Base-by-base conservation (phyloP, 2,888 invertebrate genomes). In the Caenorhabditis panamensis region DNA sequence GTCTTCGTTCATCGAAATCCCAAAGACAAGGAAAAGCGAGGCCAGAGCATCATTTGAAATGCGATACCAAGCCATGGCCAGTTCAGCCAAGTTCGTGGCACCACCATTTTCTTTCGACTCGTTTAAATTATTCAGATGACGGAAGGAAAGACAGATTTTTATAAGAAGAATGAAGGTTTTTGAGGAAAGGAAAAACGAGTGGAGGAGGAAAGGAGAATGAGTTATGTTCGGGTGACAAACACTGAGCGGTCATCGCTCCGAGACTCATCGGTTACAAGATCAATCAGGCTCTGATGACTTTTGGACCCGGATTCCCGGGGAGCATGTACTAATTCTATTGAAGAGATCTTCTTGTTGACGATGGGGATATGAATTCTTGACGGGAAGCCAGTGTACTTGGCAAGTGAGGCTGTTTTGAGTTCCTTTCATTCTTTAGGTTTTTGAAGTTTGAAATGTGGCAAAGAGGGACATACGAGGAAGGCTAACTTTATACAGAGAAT, bases 61-160 rank as follows among this genome's bases (percentile, higher is more conserved):
- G 36, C 59, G 73, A 73, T 66, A 73, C 41, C 47, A n/a, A n/a
- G n/a, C n/a, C n/a, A n/a, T n/a, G n/a, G n/a, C n/a, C n/a, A n/a
- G n/a, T n/a, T n/a, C n/a, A 59, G 47, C 28, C 63, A 56, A 63
- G 72, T 63, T 72, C 63, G 63, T 20, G 22, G 20, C 11, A 24
- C 36, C n/a, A n/a, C n/a, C n/a, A n/a, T n/a, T 31, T 31, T 31
- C 41, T 51, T 53, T 66, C 58, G n/a, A n/a, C 54, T 73, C 41
- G 73, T 63, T 66, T 73, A 58, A 73, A 73, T 73, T 37, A 73
- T 73, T 73, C 59, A 73, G 41, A 59, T 36, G 11, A 16, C 31
- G 28, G 26, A 24, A 24, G n/a, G 13, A 44, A 44, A 58, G 47
- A 37, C 37, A 53, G 36, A 47, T 59, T 37, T 22, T 22, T 41